Evolutionary conservation across 2,797 vertebrate species (phyloP).

Genomic region (Simalia tracyae): DNA sequence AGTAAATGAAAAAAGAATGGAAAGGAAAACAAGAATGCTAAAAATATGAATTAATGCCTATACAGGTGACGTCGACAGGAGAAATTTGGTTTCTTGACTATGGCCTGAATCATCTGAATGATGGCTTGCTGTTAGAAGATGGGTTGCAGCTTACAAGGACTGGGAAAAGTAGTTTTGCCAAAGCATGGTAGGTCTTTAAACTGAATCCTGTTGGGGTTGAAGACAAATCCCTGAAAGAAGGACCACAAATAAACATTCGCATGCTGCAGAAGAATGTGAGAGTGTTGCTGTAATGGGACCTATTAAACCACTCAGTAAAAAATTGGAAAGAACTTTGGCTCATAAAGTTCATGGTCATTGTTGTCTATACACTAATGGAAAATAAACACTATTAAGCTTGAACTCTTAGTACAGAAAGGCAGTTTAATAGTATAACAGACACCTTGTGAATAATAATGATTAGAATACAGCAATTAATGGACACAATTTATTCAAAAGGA

Average conservation of each 20-base stretch:
- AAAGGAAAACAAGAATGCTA: too few relatives aligned
- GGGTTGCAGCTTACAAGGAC: background rate
- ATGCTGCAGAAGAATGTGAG: background rate
- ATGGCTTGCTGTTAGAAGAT: background rate
- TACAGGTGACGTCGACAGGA: too few relatives aligned
- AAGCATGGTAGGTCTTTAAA: background rate
- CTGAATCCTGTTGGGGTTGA: background rate
- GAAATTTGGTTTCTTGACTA: too few relatives aligned
- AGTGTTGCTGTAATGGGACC: background rate
- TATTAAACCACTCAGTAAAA: background rate
- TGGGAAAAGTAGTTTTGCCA: background rate
- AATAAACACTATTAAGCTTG: conserved; percentile 20
- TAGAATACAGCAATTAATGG: conserved; percentile 29
- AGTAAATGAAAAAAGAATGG: too few relatives aligned
- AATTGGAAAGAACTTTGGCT: background rate
- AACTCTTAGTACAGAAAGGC: background rate
- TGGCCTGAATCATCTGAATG: background rate
- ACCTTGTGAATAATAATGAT: conserved; percentile 58
- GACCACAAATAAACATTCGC: background rate
- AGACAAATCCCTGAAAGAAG: background rate
- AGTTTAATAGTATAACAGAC: conserved; percentile 45
- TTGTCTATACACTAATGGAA: background rate
- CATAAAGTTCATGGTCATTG: background rate
- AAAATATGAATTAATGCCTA: too few relatives aligned
- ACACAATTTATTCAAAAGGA: background rate